Evolutionary conservation across 2,797 vertebrate genomes (phyloP).

Genomic region (Esox masquinongy): DNA sequence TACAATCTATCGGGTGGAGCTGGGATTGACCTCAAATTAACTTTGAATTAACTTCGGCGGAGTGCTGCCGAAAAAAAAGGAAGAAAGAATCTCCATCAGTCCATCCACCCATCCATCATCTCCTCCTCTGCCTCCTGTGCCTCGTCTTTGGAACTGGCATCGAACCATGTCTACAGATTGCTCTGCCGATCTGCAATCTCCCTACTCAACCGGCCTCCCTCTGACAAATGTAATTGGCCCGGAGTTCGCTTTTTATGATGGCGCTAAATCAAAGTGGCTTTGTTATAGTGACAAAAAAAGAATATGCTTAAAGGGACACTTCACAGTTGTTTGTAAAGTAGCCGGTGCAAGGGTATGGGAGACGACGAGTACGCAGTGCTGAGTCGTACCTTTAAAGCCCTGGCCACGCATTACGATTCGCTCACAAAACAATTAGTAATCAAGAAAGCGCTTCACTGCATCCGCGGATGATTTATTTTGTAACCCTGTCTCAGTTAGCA

Average conservation of each 20-base stretch:
- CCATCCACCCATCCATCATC: background rate
- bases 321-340: background rate
- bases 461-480: constrained; percentile 44
- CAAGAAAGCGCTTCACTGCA: constrained; percentile 30
- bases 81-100: background rate
- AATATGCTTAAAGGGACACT: constrained; percentile 45
- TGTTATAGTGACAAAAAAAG: constrained; percentile 69
- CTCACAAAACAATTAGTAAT: constrained; percentile 61
- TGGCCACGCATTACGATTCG: constrained; percentile 52
- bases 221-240: constrained; percentile 67
- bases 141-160: constrained; percentile 59
- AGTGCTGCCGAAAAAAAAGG: constrained; percentile 36
- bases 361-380: background rate
- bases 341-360: background rate
- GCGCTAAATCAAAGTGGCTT: constrained; percentile 72
- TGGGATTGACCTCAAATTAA: constrained; percentile 62
- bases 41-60: constrained; percentile 51
- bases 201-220: background rate
- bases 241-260: constrained; percentile 66
- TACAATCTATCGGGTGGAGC: constrained; percentile 27
- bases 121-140: constrained; percentile 34
- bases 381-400: constrained; percentile 39
- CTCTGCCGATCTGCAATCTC: constrained; percentile 44
- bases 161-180: constrained; percentile 59
- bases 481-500: constrained; percentile 27